Evolutionary conservation across 2,113 vertebrate species (phyloP).

Genomic region (Felis chaus): DNA sequence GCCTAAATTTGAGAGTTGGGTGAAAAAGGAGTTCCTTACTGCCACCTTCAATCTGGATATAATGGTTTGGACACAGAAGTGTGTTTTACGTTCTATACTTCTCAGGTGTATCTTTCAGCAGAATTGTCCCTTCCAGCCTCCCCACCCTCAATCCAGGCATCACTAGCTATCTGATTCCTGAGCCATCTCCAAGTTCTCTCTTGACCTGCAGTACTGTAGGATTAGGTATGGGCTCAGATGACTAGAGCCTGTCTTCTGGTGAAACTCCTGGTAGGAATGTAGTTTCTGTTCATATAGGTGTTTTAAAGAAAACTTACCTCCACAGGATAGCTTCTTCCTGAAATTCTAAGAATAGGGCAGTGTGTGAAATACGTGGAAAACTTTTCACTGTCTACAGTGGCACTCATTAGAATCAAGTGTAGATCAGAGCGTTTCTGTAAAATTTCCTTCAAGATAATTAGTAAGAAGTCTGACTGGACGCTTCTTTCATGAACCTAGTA

Average conservation of each 20-base stretch:
- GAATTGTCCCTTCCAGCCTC: background rate
- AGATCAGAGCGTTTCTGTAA: slow-evolving; percentile 94
- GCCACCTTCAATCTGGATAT: background rate
- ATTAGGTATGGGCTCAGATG: background rate
- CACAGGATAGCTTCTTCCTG: slow-evolving; percentile 95
- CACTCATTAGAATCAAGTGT: slow-evolving; percentile 96
- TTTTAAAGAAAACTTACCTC: slow-evolving; percentile 85
- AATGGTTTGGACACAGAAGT: background rate
- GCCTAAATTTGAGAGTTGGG: background rate
- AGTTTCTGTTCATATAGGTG: background rate
- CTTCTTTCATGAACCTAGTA: slow-evolving; percentile 97
- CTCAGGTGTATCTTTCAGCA: background rate
- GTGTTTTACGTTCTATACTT: background rate
- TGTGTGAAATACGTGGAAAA: slow-evolving; percentile 96
- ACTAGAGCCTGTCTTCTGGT: background rate
- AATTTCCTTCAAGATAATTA: slow-evolving; percentile 94
- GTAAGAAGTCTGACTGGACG: slow-evolving; percentile 97
- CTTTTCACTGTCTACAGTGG: slow-evolving; percentile 96
- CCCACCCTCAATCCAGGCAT: background rate
- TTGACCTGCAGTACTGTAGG: background rate
- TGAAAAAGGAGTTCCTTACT: background rate
- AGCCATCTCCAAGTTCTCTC: background rate
- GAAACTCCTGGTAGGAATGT: background rate
- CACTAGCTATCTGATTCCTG: background rate
- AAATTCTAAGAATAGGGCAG: slow-evolving; percentile 95